Evolutionary conservation across 2,888 invertebrate genomes (phyloP).

Genomic region (Hydroisotoma schaefferi): DNA sequence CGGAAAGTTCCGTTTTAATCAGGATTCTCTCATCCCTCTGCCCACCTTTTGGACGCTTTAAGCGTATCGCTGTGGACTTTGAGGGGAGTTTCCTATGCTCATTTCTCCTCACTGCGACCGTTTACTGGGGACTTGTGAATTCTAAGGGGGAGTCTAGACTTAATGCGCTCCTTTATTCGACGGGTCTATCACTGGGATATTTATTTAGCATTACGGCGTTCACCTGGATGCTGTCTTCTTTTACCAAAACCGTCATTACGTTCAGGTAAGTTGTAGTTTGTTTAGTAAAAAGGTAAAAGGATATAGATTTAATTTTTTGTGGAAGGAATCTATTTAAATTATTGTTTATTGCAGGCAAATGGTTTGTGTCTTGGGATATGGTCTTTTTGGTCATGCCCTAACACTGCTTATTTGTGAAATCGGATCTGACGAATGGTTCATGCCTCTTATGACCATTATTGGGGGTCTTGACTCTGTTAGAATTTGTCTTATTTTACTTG

Average conservation of each 20-base stretch:
- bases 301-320: not conserved
- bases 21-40: constrained; percentile 43
- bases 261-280: constrained; percentile 31
- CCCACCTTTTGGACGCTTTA: constrained; percentile 45
- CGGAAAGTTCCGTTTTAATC: constrained; percentile 41
- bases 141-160: constrained; percentile 29
- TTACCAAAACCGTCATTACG: constrained; percentile 43
- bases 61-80: constrained; percentile 39
- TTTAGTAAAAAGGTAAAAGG: not conserved
- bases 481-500: constrained; percentile 54
- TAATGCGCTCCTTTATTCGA: constrained; percentile 29
- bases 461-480: constrained; percentile 55
- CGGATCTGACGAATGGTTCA: constrained; percentile 55
- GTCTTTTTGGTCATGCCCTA: constrained; percentile 54
- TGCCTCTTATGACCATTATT: constrained; percentile 54
- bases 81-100: constrained; percentile 44
- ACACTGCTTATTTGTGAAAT: constrained; percentile 54
- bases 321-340: too few relatives aligned
- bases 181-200: constrained; percentile 38
- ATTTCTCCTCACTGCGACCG: constrained; percentile 40
- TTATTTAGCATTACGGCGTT: constrained; percentile 28
- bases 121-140: constrained; percentile 43
- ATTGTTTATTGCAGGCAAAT: constrained; percentile 50
- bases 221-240: constrained; percentile 39
- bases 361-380: constrained; percentile 55